Conservation (phyloP, 2,888 invertebrate species). For the Melikaiella ostensackeni region DNA sequence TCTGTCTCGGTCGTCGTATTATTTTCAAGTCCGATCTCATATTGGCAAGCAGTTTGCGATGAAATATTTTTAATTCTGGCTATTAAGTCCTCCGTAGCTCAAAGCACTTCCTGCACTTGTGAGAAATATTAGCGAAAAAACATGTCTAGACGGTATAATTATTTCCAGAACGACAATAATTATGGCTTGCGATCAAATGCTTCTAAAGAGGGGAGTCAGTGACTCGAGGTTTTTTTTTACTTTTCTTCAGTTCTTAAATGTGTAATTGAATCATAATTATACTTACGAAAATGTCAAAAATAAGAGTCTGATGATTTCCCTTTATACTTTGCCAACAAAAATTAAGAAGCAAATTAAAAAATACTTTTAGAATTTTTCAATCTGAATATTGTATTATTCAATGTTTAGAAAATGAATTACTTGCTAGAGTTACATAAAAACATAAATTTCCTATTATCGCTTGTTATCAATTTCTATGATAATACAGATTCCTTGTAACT, state of each 20-base stretch:
- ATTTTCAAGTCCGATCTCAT: slow-evolving; percentile 24
- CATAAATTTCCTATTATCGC: no score
- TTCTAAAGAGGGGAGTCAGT: not conserved
- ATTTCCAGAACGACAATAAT: slow-evolving; percentile 20
- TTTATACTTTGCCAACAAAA: no score
- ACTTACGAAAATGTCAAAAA: no score
- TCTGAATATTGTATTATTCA: no score
- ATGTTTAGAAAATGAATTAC: no score
- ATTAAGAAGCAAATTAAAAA: no score
- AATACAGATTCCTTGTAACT: no score
- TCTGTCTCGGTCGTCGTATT: slow-evolving; percentile 32
- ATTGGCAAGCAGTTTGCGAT: slow-evolving; percentile 27
- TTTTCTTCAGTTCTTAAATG: not conserved
- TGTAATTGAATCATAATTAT: not conserved
- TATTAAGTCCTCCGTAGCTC: slow-evolving; percentile 9
- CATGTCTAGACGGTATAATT: slow-evolving; percentile 16
- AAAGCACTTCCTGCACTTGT: slow-evolving; percentile 27
- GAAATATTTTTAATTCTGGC: slow-evolving; percentile 14
- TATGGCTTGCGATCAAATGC: not conserved
- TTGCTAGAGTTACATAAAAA: no score
- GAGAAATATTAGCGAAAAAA: slow-evolving; percentile 26
- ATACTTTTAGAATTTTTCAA: no score
- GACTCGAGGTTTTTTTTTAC: not conserved
- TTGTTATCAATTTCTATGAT: no score
- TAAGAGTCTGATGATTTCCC: no score